These are phyloP conservation scores for Helicoverpa armigera DNA, from an alignment of 1,140 invertebrate species.

Conservation along the genomic window DNA sequence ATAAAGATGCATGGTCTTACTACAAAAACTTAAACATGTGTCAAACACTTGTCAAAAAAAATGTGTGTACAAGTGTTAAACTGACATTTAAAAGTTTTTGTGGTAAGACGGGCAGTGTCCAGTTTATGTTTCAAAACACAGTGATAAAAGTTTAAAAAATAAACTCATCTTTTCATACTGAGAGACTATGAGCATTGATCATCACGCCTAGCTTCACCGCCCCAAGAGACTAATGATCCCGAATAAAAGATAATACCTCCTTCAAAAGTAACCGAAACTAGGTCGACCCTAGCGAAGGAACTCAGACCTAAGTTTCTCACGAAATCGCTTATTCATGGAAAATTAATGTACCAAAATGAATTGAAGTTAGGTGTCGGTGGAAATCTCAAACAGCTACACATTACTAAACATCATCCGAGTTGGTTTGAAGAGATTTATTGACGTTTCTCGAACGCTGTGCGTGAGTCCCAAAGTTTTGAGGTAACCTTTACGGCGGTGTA, in stretches of 20 bases:
- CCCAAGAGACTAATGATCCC: not conserved
- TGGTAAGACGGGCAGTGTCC: too few species aligned
- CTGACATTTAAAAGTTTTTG: too few species aligned
- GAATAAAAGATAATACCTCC: not conserved
- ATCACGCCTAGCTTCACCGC: too few species aligned
- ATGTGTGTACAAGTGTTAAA: too few species aligned
- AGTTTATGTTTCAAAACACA: too few species aligned
- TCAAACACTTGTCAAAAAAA: too few species aligned
- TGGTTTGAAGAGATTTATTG: constrained; percentile 51
- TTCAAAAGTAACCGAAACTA: constrained; percentile 12
- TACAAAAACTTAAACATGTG: too few species aligned
- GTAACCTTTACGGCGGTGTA: constrained; percentile 28
- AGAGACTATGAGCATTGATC: too few species aligned
- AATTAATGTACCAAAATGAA: constrained; percentile 41
- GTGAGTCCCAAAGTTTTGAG: constrained; percentile 55
- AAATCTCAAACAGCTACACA: constrained; percentile 46
- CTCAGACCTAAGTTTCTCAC: constrained; percentile 3
- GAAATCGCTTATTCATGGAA: constrained; percentile 40
- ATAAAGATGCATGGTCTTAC: too few species aligned
- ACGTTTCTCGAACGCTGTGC: constrained; percentile 50
- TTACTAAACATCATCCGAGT: constrained; percentile 53
- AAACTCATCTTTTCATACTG: too few species aligned
- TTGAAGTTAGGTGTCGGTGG: constrained; percentile 20
- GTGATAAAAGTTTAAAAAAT: too few species aligned
- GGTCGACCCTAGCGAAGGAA: not conserved